phyloP scores from a whole-genome alignment of 2,888 invertebrate species.

The Altica lythri region DNA sequence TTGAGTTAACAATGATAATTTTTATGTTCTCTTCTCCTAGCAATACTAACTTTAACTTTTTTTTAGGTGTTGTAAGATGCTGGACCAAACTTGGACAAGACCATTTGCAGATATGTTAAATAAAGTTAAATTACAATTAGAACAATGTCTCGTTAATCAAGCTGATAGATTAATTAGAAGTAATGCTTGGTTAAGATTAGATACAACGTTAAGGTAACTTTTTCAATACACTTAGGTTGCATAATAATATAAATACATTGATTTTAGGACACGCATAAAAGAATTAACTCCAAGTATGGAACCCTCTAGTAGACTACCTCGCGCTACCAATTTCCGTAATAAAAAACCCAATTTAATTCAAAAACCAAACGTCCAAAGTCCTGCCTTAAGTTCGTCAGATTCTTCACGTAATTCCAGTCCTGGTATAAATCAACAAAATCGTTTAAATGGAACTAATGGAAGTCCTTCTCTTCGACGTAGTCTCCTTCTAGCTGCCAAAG shows the following conservation, averaged over 20 bases:
- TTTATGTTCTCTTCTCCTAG: too few relatives aligned
- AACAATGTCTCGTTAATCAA: slow-evolving; percentile 73
- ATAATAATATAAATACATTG: too few relatives aligned
- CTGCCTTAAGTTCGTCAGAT: slow-evolving; percentile 54
- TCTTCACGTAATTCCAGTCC: slow-evolving; percentile 74
- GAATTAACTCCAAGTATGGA: slow-evolving; percentile 61
- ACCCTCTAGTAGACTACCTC: slow-evolving; percentile 50
- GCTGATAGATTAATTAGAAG: slow-evolving; percentile 69
- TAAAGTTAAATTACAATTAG: slow-evolving; percentile 68
- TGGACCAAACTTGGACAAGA: slow-evolving; percentile 51
- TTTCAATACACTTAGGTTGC: too few relatives aligned
- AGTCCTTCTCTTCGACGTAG: slow-evolving; percentile 60
- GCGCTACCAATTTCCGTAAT: slow-evolving; percentile 43
- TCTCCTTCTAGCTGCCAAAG: slow-evolving; percentile 60
- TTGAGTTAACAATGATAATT: too few relatives aligned
- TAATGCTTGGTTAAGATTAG: slow-evolving; percentile 69
- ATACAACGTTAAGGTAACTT: slow-evolving; percentile 52
- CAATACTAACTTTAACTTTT: too few relatives aligned
- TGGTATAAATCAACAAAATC: slow-evolving; percentile 52
- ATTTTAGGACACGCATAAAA: slow-evolving; percentile 65
- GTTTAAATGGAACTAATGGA: slow-evolving; percentile 42
- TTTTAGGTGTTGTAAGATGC: slow-evolving; percentile 52
- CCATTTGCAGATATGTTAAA: slow-evolving; percentile 60
- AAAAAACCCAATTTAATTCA: slow-evolving; percentile 50
- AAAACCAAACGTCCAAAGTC: slow-evolving; percentile 51